A percentile compares a stretch with the other conserved stretches of the same genome.
These are phyloP conservation scores for Gorsachius magnificus DNA, from an alignment of 2,797 vertebrate genomes.

Conservation along the genomic window DNA sequence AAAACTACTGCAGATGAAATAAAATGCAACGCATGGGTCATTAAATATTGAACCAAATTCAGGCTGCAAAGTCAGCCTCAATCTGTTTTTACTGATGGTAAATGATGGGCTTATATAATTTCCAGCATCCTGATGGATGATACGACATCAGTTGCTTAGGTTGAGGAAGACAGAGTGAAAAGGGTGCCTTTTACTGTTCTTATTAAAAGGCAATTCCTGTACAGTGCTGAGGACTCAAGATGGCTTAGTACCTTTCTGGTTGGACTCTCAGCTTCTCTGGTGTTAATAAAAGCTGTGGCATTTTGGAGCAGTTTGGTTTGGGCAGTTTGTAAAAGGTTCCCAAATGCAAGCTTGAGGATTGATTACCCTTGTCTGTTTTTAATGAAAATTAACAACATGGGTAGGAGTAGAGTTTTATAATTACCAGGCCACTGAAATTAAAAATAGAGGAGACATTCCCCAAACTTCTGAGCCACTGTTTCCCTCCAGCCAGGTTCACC, in stretches of 20 bases:
- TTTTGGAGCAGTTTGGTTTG: not conserved
- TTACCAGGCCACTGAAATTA: slow-evolving; percentile 21
- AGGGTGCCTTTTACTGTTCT: not conserved
- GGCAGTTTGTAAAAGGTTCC: not conserved
- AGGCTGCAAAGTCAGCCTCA: not conserved
- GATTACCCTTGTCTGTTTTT: slow-evolving; percentile 37
- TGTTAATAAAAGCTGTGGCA: not conserved
- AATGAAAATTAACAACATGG: slow-evolving; percentile 43
- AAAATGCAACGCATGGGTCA: slow-evolving; percentile 12
- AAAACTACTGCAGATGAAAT: slow-evolving; percentile 33
- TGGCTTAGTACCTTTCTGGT: not conserved
- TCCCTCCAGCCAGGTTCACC: slow-evolving; percentile 21
- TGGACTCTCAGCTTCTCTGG: not conserved
- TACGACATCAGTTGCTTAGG: not conserved
- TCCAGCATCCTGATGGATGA: slow-evolving; percentile 12
- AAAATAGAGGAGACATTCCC: not conserved
- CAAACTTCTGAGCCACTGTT: not conserved
- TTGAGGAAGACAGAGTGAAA: not conserved
- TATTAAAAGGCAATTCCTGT: not conserved
- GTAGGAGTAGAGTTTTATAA: slow-evolving; percentile 18
- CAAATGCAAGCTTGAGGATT: not conserved
- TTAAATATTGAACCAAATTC: slow-evolving; percentile 44
- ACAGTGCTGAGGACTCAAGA: not conserved
- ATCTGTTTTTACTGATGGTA: slow-evolving; percentile 17
- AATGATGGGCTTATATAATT: slow-evolving; percentile 38